Conservation (phyloP, 2,113 vertebrate genomes). For the Damaliscus lunatus region DNA sequence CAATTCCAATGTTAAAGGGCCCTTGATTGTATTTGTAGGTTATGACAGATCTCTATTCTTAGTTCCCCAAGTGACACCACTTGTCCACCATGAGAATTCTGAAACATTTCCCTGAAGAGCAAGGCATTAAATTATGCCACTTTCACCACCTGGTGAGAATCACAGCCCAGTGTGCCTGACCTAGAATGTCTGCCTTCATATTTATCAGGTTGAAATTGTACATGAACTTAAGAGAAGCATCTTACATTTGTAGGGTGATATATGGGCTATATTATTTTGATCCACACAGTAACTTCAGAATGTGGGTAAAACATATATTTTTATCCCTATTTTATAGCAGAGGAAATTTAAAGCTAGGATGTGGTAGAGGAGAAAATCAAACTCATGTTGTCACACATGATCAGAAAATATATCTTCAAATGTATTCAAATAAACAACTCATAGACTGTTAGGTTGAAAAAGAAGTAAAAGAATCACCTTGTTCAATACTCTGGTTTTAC, state of each 20-base stretch:
- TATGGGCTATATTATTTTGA: neutral
- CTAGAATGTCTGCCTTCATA: neutral
- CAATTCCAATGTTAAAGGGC: neutral
- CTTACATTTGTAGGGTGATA: neutral
- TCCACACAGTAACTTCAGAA: neutral
- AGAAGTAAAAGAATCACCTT: neutral
- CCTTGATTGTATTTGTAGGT: neutral
- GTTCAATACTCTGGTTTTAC: neutral
- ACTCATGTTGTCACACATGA: neutral
- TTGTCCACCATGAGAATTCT: conserved; percentile 17
- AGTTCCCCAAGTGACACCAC: conserved; percentile 3
- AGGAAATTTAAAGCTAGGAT: neutral
- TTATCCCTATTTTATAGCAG: neutral
- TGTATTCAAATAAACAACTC: neutral
- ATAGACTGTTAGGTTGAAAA: neutral
- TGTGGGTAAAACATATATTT: neutral
- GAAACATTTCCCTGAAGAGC: conserved; percentile 4
- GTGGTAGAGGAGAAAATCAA: neutral
- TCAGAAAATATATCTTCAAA: neutral
- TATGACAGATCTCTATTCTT: neutral
- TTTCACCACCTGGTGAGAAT: conserved; percentile 1
- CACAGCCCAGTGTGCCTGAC: neutral
- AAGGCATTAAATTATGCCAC: neutral
- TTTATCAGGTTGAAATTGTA: neutral
- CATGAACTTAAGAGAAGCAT: neutral